Evolutionary conservation across 2,888 invertebrate genomes (phyloP).

Genomic region (Diarsia dahlii): DNA sequence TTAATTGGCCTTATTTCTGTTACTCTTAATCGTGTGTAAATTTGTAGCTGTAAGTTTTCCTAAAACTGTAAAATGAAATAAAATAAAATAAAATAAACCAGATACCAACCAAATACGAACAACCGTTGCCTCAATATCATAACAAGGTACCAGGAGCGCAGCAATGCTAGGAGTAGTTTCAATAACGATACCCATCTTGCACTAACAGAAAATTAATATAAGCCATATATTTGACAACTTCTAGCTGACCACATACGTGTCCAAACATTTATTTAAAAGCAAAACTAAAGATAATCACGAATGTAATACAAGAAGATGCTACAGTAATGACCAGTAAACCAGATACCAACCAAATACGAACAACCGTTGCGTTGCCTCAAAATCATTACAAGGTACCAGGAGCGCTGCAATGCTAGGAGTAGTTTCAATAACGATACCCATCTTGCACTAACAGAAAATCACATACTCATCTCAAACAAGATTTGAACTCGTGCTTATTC

Average conservation of each 20-base stretch:
- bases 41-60: too few relatives aligned
- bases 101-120: slow-evolving; percentile 38
- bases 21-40: too few relatives aligned
- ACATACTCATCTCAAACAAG: slow-evolving; percentile 51
- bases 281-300: slow-evolving; percentile 5
- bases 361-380: slow-evolving; percentile 45
- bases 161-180: slow-evolving; percentile 41
- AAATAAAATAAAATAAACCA: too few relatives aligned
- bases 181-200: slow-evolving; percentile 54
- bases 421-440: slow-evolving; percentile 56
- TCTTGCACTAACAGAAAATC: slow-evolving; percentile 53
- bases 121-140: slow-evolving; percentile 48
- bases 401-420: slow-evolving; percentile 39
- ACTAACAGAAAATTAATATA: background rate
- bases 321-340: slow-evolving; percentile 35
- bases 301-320: background rate
- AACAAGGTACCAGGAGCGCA: slow-evolving; percentile 38
- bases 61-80: too few relatives aligned
- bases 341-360: slow-evolving; percentile 37
- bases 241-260: background rate
- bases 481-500: slow-evolving; percentile 48
- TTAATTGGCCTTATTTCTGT: too few relatives aligned
- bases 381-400: slow-evolving; percentile 48
- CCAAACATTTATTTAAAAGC: background rate
- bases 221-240: background rate